A percentile compares a stretch with the other conserved stretches of the same genome.
Evolutionary conservation across 2,113 vertebrate species (phyloP).

Genomic region (Neodon shergylaensis): DNA sequence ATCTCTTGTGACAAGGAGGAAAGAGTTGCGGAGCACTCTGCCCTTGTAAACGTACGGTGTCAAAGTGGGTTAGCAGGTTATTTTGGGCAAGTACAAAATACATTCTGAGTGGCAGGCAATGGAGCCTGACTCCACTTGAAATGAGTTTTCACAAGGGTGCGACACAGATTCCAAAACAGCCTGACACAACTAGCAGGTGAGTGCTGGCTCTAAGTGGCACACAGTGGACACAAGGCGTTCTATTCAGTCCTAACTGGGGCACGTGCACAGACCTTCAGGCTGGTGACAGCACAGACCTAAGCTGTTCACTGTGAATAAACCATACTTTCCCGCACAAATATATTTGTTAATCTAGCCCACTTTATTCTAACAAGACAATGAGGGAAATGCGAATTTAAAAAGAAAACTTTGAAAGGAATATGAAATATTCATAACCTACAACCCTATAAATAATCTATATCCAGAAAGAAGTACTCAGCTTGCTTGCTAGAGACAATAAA

Average conservation of each 20-base stretch:
- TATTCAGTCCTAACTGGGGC: not conserved
- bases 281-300: not conserved
- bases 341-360: conserved; percentile 49
- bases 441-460: not conserved
- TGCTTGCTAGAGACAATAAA: not conserved
- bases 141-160: not conserved
- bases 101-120: not conserved
- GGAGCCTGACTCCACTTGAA: not conserved
- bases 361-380: conserved; percentile 57
- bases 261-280: not conserved
- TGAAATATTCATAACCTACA: conserved; percentile 22
- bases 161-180: not conserved
- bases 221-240: fast-evolving
- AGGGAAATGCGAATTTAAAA: conserved; percentile 41
- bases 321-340: not conserved
- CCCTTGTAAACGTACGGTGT: conserved; percentile 18
- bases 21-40: not conserved
- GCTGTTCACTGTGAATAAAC: conserved; percentile 3
- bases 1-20: not conserved
- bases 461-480: not conserved
- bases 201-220: fast-evolving
- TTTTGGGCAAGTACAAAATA: not conserved
- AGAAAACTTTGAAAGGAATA: conserved; percentile 27
- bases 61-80: not conserved
- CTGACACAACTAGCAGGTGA: fast-evolving